Conservation (phyloP, 2,888 invertebrate species). For the Tribolium freemani region DNA sequence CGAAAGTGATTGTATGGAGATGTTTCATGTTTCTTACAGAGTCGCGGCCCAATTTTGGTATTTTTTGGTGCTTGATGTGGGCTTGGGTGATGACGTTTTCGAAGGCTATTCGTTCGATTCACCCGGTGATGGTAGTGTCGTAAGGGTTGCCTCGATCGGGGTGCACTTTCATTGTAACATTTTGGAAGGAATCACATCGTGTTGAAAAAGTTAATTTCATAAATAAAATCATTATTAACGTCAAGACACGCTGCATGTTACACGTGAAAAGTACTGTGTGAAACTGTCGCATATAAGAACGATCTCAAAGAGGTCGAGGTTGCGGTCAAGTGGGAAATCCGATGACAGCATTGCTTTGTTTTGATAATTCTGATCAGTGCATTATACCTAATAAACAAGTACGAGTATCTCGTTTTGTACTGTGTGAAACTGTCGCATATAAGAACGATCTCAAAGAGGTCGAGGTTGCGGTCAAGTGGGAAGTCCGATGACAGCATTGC, state of each 20-base stretch:
- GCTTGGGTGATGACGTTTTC: slow-evolving; percentile 25
- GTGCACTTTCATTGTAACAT: neutral
- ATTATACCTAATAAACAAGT: neutral
- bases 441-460: too few relatives aligned
- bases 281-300: neutral
- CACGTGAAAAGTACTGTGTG: neutral
- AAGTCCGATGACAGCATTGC: too few relatives aligned
- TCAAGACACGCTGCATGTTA: neutral
- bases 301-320: neutral
- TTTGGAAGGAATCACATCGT: neutral
- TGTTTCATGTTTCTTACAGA: slow-evolving; percentile 30
- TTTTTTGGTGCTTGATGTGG: slow-evolving; percentile 5
- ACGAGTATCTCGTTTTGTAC: too few relatives aligned
- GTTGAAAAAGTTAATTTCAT: neutral
- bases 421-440: too few relatives aligned
- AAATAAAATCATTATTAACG: neutral
- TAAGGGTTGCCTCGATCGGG: neutral
- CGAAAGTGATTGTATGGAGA: neutral
- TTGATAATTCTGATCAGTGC: neutral
- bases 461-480: too few relatives aligned
- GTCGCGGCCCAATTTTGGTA: slow-evolving; percentile 3
- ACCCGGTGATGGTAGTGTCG: slow-evolving; percentile 20
- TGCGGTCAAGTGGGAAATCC: neutral
- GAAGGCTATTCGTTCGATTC: slow-evolving; percentile 44
- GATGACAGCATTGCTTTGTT: neutral